These are phyloP conservation scores for Antigone vipio DNA, from an alignment of 2,113 vertebrate genomes.

Conservation along the genomic window DNA sequence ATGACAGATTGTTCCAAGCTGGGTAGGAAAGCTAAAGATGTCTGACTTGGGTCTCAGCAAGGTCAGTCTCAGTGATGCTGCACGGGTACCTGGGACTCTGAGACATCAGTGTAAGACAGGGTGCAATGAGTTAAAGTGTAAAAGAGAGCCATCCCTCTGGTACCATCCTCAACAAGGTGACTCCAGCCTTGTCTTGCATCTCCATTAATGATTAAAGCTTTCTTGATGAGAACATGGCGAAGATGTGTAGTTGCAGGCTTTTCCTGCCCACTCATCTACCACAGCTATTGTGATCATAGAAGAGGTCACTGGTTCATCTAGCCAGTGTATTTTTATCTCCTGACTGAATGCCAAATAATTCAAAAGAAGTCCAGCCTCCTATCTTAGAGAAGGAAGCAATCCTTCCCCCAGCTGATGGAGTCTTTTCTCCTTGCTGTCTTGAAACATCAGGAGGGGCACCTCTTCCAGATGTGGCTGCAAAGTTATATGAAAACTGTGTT, in stretches of 20 bases:
- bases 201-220: neutral
- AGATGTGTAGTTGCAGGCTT: neutral
- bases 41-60: neutral
- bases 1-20: neutral
- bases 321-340: neutral
- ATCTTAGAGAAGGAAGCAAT: neutral
- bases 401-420: neutral
- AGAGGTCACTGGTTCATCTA: neutral
- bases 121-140: neutral
- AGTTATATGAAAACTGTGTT: neutral
- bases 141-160: neutral
- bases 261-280: neutral
- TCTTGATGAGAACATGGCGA: neutral
- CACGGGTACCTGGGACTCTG: neutral
- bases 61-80: neutral
- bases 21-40: neutral
- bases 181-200: neutral
- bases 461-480: neutral
- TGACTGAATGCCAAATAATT: neutral
- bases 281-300: neutral
- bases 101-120: neutral
- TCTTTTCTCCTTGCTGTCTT: neutral
- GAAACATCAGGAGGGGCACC: neutral
- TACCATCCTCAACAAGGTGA: neutral
- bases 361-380: neutral